Base-by-base conservation (phyloP, 2,797 vertebrate species). In the Cercopithecus diana region DNA sequence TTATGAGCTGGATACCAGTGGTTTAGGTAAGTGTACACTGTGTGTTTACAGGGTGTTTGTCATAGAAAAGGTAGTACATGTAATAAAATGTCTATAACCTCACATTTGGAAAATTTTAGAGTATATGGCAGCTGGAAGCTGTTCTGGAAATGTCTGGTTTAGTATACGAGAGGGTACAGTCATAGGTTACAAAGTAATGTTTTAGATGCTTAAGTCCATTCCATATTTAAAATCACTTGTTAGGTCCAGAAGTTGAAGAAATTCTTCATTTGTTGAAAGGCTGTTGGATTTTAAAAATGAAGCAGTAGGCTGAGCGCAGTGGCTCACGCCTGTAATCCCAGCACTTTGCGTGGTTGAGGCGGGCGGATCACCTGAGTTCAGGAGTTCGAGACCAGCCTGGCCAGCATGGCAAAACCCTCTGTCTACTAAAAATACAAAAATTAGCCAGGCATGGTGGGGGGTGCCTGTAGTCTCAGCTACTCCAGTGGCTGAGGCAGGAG, bases 1-100 rank as follows among this genome's bases (percentile, higher is more conserved):
- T 80, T 99, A 99, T 98, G 99, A 99, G 98, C 99, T 99, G 97
- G 99, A 99, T 98, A 98, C 98, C n/a, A 98, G 98, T 84, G 99
- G 99, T 89, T 99, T 99, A 93, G 99, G 99, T 99, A 98, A 99
- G 99, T 98, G 50, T 88, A 19, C 33, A 45, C 48, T 61, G 28
- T 72, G 4, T 89, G 2, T 94, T 91, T 57, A 61, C 7, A n/a
- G 28, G 5, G 26, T 33, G 33, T 90, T 93, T 96, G 75, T 72
- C 73, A 75, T n/a, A 95, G 67, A 94, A 90, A 57, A 67, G 28
- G 83, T 90, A 92, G 14, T 92, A 84, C 93, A 93, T 79, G 39
- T 26, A 61, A 55, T 36, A 57, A 92, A 96, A 96, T 87, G 33
- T 50, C 4, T 72, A 10, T 45, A 67, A 72, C 17, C 3, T 87